Evolutionary conservation across 2,888 invertebrate genomes (phyloP), one percentile per base, ranked within the genome.

Genomic region (Panzeria rudis): DNA sequence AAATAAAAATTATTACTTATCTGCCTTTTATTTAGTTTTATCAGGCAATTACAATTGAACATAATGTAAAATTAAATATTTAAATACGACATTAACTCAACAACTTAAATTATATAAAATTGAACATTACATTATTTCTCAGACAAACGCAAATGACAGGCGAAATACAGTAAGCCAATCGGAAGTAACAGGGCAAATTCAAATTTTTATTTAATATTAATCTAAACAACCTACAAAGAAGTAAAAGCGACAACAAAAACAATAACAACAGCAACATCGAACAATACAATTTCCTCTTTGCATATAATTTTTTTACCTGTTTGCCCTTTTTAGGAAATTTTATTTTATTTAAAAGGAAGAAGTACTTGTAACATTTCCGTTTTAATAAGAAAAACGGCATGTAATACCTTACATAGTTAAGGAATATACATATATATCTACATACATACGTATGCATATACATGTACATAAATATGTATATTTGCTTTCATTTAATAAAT

Each of bases 241-340:
- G 23, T 59, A 9, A 56, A 38, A 41, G 17, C 35, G 29, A 29
- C 2, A 29, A 29, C 5, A 35, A 35, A 3, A 35, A 9, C 35
- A 35, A 35, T 7, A 35, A 35, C 13, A 44, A 20, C 29, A 32
- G 56, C 20, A 76, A 35, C 56, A 71, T 29, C 64, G 35, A 81
- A 81, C 75, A 82, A 82, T 71, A 77, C 66, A 77, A 71, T 82
- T 71, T 66, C 71, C 76, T 71, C 71, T 82, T 61, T 56, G 25
- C 54, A 41, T 54, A 50, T 44, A 11, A 23, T 56, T 76, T 44
- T 35, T 64, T 32, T 64, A 23, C 17, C 41, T 17, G 9, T 25
- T 54, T 23, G 38, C n/a, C n/a, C 52, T 35, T 61, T 29, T 75
- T 52, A 15, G n/a, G n/a, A 15, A 15, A 41, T 38, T 69, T 25